Evolutionary conservation across 2,888 invertebrate species (phyloP).

Genomic region (Phyto melanocephala): DNA sequence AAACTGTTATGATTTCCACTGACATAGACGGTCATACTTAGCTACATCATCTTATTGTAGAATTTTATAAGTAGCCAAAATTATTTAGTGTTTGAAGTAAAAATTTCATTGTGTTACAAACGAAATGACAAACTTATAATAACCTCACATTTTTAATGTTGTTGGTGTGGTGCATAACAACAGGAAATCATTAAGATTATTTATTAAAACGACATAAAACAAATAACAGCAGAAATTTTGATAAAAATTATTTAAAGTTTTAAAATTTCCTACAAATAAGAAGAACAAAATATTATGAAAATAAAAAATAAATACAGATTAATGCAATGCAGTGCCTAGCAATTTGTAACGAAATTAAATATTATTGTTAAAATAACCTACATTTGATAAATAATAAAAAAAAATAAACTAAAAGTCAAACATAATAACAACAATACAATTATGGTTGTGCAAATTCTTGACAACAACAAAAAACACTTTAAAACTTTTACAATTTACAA

Average conservation of each 20-base stretch:
- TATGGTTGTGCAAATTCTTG: neutral
- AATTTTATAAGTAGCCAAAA: too few relatives aligned
- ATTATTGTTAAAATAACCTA: neutral
- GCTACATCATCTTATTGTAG: too few relatives aligned
- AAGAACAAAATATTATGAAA: too few relatives aligned
- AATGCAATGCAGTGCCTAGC: constrained; percentile 15
- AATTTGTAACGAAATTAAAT: neutral
- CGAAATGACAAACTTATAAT: too few relatives aligned
- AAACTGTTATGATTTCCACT: too few relatives aligned
- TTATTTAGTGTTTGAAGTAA: too few relatives aligned
- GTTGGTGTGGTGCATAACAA: neutral
- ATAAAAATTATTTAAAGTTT: constrained; percentile 10
- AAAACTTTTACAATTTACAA: too few relatives aligned
- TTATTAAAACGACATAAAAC: neutral
- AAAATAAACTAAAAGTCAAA: neutral
- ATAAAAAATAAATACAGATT: neutral
- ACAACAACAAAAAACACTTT: too few relatives aligned
- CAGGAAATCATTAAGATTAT: constrained; percentile 2
- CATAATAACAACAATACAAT: neutral
- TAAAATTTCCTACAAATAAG: neutral
- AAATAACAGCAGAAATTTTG: constrained; percentile 13
- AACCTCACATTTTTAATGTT: too few relatives aligned
- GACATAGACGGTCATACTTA: too few relatives aligned
- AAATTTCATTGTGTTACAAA: too few relatives aligned
- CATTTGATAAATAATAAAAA: neutral